Conservation (phyloP, 2,113 vertebrate species). For the Xenus cinereus region DNA sequence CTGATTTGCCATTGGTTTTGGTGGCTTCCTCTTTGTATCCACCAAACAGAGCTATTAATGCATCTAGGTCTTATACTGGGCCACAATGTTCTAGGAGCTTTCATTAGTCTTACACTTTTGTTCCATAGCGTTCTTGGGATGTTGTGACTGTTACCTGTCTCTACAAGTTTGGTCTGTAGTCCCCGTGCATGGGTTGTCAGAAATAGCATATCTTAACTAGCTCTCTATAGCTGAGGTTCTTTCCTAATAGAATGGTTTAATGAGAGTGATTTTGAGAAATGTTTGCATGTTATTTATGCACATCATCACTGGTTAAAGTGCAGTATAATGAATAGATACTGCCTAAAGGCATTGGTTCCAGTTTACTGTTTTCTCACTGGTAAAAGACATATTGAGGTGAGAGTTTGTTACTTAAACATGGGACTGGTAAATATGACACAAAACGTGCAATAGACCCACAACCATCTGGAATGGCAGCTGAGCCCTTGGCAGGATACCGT, state of each 20-base stretch:
- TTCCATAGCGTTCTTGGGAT: not conserved
- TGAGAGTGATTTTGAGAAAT: not conserved
- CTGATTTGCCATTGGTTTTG: not conserved
- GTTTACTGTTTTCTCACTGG: not conserved
- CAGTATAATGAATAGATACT: not conserved
- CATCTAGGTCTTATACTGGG: not conserved
- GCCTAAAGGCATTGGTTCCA: not conserved
- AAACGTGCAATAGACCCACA: not conserved
- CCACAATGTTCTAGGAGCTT: not conserved
- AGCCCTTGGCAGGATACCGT: not conserved
- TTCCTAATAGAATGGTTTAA: not conserved
- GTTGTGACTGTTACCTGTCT: not conserved
- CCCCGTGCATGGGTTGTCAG: not conserved
- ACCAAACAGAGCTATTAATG: not conserved
- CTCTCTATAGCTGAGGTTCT: not conserved
- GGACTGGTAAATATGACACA: not conserved
- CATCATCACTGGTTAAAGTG: not conserved
- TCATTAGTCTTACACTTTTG: not conserved
- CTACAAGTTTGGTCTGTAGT: not conserved
- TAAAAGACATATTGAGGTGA: conserved; percentile 24
- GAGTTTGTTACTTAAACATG: conserved; percentile 30
- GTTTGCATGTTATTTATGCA: not conserved
- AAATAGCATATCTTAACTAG: not conserved
- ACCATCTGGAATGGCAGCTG: conserved; percentile 51
- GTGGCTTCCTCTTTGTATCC: not conserved